A percentile compares a stretch with the other conserved stretches of the same genome.
Evolutionary conservation across 1,140 invertebrate species (phyloP).

Genomic region (Diorhabda carinulata): DNA sequence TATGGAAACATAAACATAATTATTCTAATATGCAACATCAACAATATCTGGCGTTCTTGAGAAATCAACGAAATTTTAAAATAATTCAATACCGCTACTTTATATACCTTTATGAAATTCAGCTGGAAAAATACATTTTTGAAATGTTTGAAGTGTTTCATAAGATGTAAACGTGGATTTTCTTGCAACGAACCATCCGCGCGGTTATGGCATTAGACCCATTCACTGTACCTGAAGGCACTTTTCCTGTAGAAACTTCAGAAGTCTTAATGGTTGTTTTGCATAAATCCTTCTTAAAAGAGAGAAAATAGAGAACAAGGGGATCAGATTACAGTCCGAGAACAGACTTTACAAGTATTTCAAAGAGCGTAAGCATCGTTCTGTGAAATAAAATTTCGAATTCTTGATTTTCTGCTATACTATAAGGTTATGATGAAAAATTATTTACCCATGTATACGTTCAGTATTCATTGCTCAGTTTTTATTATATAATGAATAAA

Average conservation of each 20-base stretch:
- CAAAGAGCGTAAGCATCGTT: background rate
- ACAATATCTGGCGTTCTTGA: no score
- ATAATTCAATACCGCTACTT: no score
- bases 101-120: no score
- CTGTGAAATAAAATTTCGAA: background rate
- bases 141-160: background rate
- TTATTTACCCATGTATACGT: no score
- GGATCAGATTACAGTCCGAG: constrained; percentile 1
- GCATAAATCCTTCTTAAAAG: constrained; percentile 2
- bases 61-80: no score
- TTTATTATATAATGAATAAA: no score
- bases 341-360: background rate
- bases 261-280: constrained; percentile 2
- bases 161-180: background rate
- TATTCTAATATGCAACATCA: no score
- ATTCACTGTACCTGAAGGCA: background rate
- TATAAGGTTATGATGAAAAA: background rate
- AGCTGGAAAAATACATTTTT: no score
- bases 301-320: constrained; percentile 2
- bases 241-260: constrained; percentile 1
- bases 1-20: no score
- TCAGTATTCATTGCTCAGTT: no score
- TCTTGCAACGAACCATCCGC: background rate
- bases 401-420: background rate
- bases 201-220: background rate